These are phyloP conservation scores for Melanotus villosus DNA, from an alignment of 2,888 invertebrate genomes.

Conservation along the genomic window DNA sequence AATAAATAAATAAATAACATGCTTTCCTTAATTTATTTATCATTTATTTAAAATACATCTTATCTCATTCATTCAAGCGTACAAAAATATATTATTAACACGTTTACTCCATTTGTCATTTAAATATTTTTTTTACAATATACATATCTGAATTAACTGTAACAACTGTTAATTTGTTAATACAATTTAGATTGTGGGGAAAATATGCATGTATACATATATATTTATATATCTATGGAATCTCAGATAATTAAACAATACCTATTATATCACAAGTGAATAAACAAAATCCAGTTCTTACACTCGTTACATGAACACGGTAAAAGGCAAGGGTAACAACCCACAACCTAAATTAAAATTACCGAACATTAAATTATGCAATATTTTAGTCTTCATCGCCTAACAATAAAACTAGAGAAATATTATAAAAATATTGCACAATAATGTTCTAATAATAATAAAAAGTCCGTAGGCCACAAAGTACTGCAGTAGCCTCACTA, in stretches of 20 bases:
- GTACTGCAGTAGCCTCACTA: constrained; percentile 64
- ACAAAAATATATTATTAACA: constrained; percentile 68
- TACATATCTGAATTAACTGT: constrained; percentile 57
- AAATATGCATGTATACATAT: constrained; percentile 30
- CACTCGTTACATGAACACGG: constrained; percentile 44
- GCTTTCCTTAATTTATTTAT: constrained; percentile 29
- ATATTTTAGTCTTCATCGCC: constrained; percentile 37
- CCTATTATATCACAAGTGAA: constrained; percentile 50
- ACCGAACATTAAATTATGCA: constrained; percentile 41
- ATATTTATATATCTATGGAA: constrained; percentile 37
- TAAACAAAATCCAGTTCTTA: constrained; percentile 43
- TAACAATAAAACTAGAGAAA: constrained; percentile 34
- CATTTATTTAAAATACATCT: constrained; percentile 61
- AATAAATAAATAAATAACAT: constrained; percentile 13
- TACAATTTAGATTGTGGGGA: constrained; percentile 50
- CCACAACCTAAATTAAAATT: constrained; percentile 47
- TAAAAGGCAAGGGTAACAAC: constrained; percentile 48
- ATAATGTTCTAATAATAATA: constrained; percentile 36
- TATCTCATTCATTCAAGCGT: constrained; percentile 67
- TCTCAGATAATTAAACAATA: constrained; percentile 38
- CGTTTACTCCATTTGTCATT: constrained; percentile 60
- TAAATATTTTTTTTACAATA: constrained; percentile 56
- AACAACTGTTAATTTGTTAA: constrained; percentile 51
- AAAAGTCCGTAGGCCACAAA: constrained; percentile 61
- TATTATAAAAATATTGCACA: constrained; percentile 39